Evolutionary conservation across 2,113 vertebrate species (phyloP), one percentile per base, ranked within the genome.

Genomic region (Gallinago paraguaiae): DNA sequence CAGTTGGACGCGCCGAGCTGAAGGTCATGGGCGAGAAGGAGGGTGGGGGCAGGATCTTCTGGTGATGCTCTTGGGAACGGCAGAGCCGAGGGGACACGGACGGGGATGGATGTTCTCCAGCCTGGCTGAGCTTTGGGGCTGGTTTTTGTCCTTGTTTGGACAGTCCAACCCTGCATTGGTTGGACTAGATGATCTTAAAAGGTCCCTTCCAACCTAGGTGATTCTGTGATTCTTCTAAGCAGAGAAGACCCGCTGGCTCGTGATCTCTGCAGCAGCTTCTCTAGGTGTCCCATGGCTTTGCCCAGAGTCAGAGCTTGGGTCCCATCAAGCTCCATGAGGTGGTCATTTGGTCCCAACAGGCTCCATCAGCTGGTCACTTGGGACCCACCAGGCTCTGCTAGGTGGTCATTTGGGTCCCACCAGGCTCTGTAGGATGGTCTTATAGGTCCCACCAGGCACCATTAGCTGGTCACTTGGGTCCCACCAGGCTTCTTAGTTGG

Each of bases 401-500:
- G 9, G 1, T 33, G 45, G n/a, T 78, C 16, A 7, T 6, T 7
- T 28, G 31, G 31, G 22, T 43, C 39, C 53, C 19, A 50, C 33
- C 41, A 33, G 7, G 2, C 0, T 17, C n/a, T 0, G 0, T 5
- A 45, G 0, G 1, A 0, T 54, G 46, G 50, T 51, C 50, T 0
- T 3, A 2, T 25, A 7, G 4, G 2, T 60, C 17, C 48, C 53
- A 54, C 45, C 61, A 37, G n/a, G 1, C 3, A 50, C 37, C 1
- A 0, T 61, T 69, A 5, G 9, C 2, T 33, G 45, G n/a, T 78
- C 16, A 7, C 8, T 7, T 28, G 31, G 8, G 22, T 43, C 39
- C 53, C 14, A 50, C 27, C 48, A 33, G 7, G 2, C 0, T 17
- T 37, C 28, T 14, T 22, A 1, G 28, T 2, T 14, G 35, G 12